phyloP scores from a whole-genome alignment of 2,888 invertebrate genomes.

The Masnerella sp. region DNA sequence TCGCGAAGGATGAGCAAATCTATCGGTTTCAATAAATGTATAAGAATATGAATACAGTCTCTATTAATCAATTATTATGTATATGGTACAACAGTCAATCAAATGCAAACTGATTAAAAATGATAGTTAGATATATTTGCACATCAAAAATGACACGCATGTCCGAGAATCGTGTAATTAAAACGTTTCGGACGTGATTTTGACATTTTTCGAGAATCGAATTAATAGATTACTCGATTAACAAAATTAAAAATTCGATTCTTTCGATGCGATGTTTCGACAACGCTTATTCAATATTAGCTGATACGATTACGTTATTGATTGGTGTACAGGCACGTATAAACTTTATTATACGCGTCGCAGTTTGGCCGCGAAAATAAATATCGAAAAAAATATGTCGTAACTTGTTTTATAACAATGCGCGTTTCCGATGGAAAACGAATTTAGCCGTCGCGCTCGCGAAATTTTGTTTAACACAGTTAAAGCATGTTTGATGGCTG shows the following conservation, averaged over 20 bases:
- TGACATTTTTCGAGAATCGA: conserved; percentile 11
- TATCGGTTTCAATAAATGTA: too few species aligned
- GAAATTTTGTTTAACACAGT: conserved; percentile 23
- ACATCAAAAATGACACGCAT: too few species aligned
- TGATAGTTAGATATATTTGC: too few species aligned
- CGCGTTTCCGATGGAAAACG: conserved; percentile 22
- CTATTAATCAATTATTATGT: too few species aligned
- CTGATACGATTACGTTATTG: conserved; percentile 45
- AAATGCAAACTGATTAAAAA: too few species aligned
- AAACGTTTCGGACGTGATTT: background rate
- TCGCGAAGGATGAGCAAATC: too few species aligned
- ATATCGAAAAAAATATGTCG: conserved; percentile 30
- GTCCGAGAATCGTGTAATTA: too few species aligned
- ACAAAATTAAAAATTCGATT: conserved; percentile 35
- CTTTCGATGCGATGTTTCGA: conserved; percentile 33
- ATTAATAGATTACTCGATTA: conserved; percentile 32
- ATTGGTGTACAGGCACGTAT: conserved; percentile 28
- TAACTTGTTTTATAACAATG: conserved; percentile 46
- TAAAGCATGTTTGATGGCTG: conserved; percentile 16
- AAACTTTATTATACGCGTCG: conserved; percentile 36
- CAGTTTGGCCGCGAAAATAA: conserved; percentile 40
- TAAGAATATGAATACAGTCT: too few species aligned
- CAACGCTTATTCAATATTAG: conserved; percentile 48
- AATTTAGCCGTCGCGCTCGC: conserved; percentile 17
- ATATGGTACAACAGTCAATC: too few species aligned